Percentiles rank a stretch among this genome's conserved stretches.
These are phyloP conservation scores for Callorhinus ursinus DNA, from an alignment of 2,113 vertebrate genomes.

Conservation along the genomic window DNA sequence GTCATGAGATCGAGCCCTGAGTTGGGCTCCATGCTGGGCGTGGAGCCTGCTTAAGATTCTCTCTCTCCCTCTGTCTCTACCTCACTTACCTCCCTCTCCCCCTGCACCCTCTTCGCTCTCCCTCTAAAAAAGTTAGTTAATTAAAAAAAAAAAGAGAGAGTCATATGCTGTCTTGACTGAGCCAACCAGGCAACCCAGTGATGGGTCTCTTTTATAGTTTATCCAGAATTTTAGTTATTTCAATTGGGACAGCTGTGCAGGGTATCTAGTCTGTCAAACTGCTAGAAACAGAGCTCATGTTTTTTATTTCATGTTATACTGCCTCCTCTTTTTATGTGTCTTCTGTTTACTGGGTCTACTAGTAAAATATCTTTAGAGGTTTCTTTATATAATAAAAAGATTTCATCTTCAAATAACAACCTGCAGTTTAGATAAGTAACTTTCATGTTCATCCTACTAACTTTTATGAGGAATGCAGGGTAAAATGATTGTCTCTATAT, in stretches of 20 bases:
- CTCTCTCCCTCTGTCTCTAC: not conserved
- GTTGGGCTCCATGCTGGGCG: not conserved
- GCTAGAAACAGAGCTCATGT: not conserved
- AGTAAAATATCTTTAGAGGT: conserved; percentile 2
- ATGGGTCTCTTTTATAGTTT: not conserved
- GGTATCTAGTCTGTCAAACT: not conserved
- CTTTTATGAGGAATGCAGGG: not conserved
- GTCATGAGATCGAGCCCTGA: not conserved
- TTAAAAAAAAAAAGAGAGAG: not conserved
- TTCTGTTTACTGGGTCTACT: not conserved
- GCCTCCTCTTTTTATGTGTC: not conserved
- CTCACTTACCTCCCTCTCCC: too few relatives aligned
- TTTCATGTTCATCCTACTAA: not conserved
- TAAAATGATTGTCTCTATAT: not conserved
- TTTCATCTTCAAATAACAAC: not conserved
- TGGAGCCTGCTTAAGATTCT: not conserved
- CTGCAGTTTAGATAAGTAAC: not conserved
- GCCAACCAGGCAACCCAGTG: not conserved
- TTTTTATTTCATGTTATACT: not conserved
- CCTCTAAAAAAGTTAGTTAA: not conserved
- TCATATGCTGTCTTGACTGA: not conserved
- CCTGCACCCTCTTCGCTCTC: not conserved
- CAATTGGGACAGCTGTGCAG: not conserved
- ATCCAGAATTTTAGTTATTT: not conserved
- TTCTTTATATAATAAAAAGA: not conserved